Evolutionary conservation across 2,888 invertebrate genomes (phyloP), one percentile per base, ranked within the genome.

Genomic region (Poecilus cupreus): DNA sequence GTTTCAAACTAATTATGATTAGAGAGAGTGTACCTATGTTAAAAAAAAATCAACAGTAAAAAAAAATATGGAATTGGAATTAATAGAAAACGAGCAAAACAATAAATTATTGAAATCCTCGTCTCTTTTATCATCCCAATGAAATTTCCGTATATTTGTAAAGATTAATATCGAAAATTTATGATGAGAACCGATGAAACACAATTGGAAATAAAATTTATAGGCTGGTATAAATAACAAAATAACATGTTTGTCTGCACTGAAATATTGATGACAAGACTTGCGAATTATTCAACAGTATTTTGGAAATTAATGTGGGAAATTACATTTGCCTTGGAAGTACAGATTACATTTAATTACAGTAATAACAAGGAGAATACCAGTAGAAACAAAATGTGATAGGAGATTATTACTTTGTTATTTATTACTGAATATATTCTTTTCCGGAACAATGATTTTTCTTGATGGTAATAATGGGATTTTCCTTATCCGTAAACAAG

Each of bases 131-230:
- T 10, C 5, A 32, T 54, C 18, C 11, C 54, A 22, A 11, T 26
- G 26, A 60, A 26, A 60, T 60, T 60, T 60, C 60, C 24, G 24
- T 60, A 60, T 26, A 26, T 60, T 54, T 22, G 22, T 22, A 54
- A 6, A 54, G 54, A 54, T 60, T 60, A 60, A 60, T 60, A 60
- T 60, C 60, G 60, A 60, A 26, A 32, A 60, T 60, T 60, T 60
- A 60, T 60, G 60, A 26, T 26, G 60, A 54, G 60, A 60, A 26
- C 22, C 43, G 60, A 60, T 13, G 60, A 26, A n/a, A n/a, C 26
- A 60, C 60, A 60, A 26, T 26, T 26, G 20, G 60, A 24, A 43
- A 13, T 43, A 43, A 43, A 43, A 60, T 60, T 60, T 60, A 60
- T 60, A 60, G 26, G 22, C 60, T 60, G 11, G 2, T n/a, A 60